Evolutionary conservation across 2,113 vertebrate species (phyloP).

Genomic region (Sylvietta virens): DNA sequence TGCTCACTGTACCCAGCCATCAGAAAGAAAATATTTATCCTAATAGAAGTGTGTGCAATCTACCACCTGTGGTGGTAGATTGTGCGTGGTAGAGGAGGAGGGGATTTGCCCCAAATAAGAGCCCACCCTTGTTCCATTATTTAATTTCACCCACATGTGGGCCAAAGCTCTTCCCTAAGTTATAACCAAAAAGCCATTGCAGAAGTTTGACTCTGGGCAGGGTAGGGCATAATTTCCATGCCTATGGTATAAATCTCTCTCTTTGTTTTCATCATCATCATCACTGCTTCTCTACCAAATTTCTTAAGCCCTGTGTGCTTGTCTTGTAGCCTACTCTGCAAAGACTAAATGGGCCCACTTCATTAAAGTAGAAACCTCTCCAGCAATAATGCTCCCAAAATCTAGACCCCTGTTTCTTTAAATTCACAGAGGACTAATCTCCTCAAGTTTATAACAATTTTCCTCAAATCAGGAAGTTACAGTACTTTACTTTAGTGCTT

Average conservation of each 20-base stretch:
- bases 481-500: not conserved
- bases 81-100: not conserved
- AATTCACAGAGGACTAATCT: not conserved
- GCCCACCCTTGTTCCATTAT: not conserved
- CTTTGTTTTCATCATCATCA: not conserved
- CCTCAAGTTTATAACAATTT: not conserved
- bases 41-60: not conserved
- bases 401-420: not conserved
- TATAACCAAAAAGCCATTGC: not conserved
- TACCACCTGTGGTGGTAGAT: not conserved
- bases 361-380: not conserved
- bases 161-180: not conserved
- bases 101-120: not conserved
- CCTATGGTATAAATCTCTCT: not conserved
- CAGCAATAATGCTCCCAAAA: not conserved
- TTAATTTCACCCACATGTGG: not conserved
- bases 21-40: slow-evolving; percentile 4
- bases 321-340: not conserved
- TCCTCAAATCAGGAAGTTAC: not conserved
- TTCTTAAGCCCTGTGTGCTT: not conserved
- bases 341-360: not conserved
- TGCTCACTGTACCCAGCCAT: not conserved
- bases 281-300: not conserved
- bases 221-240: not conserved
- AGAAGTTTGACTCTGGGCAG: not conserved